Evolutionary conservation across 2,113 vertebrate genomes (phyloP).

Genomic region (Corythornis madagascariensis): DNA sequence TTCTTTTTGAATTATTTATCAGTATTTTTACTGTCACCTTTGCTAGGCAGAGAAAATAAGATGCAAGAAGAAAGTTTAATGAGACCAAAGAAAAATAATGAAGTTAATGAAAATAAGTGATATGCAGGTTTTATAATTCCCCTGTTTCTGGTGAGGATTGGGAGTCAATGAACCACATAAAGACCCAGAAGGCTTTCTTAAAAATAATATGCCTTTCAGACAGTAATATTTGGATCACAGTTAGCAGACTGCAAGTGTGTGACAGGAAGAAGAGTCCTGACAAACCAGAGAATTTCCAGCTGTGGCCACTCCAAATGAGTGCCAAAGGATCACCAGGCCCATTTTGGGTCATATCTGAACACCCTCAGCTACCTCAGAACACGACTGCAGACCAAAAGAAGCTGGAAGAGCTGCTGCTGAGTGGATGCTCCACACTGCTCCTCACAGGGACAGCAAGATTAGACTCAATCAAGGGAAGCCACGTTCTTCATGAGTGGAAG

Average conservation of each 20-base stretch:
- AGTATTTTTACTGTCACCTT: constrained; percentile 51
- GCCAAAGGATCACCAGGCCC: not conserved
- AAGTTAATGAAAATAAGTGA: constrained; percentile 41
- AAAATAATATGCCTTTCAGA: not conserved
- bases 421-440: not conserved
- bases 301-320: not conserved
- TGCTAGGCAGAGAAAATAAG: constrained; percentile 58
- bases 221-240: not conserved
- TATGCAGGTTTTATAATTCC: not conserved
- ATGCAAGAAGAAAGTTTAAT: constrained; percentile 43
- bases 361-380: not conserved
- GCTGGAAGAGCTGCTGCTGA: not conserved
- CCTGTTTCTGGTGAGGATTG: not conserved
- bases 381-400: not conserved
- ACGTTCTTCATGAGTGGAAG: not conserved
- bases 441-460: not conserved
- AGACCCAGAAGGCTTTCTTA: not conserved
- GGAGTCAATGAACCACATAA: not conserved
- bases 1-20: constrained; percentile 55
- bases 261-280: not conserved
- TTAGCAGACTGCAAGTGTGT: not conserved
- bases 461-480: not conserved
- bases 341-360: not conserved
- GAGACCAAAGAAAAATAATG: constrained; percentile 35
- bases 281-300: not conserved